These are phyloP conservation scores for Smutsia gigantea DNA, from an alignment of 2,797 vertebrate species.

Conservation along the genomic window DNA sequence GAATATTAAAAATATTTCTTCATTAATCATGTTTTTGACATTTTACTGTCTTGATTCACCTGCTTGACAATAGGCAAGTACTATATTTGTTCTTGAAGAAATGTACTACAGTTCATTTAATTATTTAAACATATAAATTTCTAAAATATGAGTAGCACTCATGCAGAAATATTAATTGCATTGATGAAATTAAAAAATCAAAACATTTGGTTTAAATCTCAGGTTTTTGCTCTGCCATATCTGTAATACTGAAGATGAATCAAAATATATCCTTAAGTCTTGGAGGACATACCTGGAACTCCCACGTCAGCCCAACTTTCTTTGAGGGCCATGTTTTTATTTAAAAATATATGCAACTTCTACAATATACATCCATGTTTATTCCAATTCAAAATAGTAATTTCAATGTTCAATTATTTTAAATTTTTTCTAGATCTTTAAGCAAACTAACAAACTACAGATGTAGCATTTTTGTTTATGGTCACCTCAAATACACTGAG, in stretches of 20 bases:
- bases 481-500: background rate
- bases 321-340: background rate
- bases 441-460: background rate
- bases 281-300: background rate
- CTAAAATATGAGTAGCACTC: background rate
- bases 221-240: background rate
- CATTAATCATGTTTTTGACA: background rate
- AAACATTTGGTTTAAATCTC: background rate
- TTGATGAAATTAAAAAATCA: background rate
- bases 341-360: background rate
- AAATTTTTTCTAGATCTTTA: background rate
- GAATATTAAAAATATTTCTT: background rate
- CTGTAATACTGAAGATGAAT: background rate
- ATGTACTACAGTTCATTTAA: background rate
- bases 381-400: background rate
- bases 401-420: background rate
- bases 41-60: background rate
- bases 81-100: no score
- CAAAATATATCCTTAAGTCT: background rate
- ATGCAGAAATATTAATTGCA: background rate
- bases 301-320: background rate
- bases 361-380: background rate
- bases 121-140: background rate
- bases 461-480: background rate
- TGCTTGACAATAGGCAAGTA: background rate